Evolutionary conservation across 2,888 invertebrate genomes (phyloP).

Genomic region (Pediacus dermestoides): DNA sequence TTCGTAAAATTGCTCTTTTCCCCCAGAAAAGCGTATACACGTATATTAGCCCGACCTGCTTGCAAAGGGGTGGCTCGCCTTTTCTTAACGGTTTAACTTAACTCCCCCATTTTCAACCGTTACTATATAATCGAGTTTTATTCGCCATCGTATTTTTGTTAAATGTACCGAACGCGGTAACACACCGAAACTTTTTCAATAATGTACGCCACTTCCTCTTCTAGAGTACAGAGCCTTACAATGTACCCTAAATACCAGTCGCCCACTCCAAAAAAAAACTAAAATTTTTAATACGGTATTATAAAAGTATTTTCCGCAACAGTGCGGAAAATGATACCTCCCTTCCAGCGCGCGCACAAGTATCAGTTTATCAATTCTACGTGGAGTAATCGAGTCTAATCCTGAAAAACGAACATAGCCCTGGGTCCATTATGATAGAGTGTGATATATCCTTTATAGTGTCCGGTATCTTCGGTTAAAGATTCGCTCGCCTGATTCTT

Average conservation of each 20-base stretch:
- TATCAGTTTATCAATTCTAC: slow-evolving; percentile 4
- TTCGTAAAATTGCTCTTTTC: slow-evolving; percentile 37
- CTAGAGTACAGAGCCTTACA: too few species aligned
- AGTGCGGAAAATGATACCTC: too few species aligned
- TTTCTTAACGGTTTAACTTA: slow-evolving; percentile 33
- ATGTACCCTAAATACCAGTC: too few species aligned
- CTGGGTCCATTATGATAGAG: slow-evolving; percentile 10
- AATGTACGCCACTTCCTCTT: too few species aligned
- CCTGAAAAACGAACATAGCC: slow-evolving; percentile 11
- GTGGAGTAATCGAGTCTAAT: slow-evolving; percentile 11
- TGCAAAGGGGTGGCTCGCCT: slow-evolving; percentile 17
- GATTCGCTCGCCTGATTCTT: too few species aligned
- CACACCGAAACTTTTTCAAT: slow-evolving; percentile 11
- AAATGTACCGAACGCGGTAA: slow-evolving; percentile 21
- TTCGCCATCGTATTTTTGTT: slow-evolving; percentile 26
- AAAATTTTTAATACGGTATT: too few species aligned
- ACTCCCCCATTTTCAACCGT: slow-evolving; percentile 18
- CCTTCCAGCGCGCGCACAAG: too few species aligned
- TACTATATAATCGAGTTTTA: slow-evolving; percentile 29
- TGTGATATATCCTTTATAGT: slow-evolving; percentile 11
- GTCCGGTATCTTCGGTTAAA: slow-evolving; percentile 12
- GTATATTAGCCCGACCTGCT: slow-evolving; percentile 28
- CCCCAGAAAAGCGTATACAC: slow-evolving; percentile 23
- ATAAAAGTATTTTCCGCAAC: too few species aligned
- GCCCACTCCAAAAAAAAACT: too few species aligned